Base-by-base conservation (phyloP, 2,797 vertebrate species). In the Crenuchus spilurus region DNA sequence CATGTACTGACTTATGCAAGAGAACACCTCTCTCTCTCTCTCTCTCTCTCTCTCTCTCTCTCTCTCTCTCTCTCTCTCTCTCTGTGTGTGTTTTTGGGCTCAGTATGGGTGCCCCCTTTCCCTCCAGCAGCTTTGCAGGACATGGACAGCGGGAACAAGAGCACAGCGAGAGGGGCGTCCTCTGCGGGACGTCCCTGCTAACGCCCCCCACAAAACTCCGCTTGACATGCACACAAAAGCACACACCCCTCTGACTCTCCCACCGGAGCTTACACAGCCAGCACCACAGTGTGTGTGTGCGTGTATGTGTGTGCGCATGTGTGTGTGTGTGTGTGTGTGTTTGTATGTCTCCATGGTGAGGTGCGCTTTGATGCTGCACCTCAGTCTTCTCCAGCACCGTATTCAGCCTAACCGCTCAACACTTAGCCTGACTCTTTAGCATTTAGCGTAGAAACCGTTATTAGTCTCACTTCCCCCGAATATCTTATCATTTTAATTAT, bases 81-180 rank as follows among this genome's bases (percentile, higher is more conserved):
- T 26, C 13, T 61, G 14, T 49, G 11, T 13, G 3, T 31, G 60
- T 62, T 41, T 42, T 42, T 60, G 58, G 24, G 65, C 62, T 41
- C 63, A 58, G 42, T 60, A 49, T 60, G 55, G 42, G 16, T 46
- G 22, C 69, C 26, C 28, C 61, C 68, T 74, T 51, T 78, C 74
- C 64, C 52, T 62, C 57, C 71, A 49, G 13, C 14, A 46, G 67
- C 39, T 33, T 18, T 33, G 3, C 4, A 42, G 46, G 70, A 69
- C 61, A 44, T 58, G 79, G 70, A 79, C 77, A 68, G 57, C 72
- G 66, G 69, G 10, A 78, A 77, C 65, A 77, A 75, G 79, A 83
- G 70, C 66, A 75, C 79, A 83, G 74, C 65, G 26, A 58, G 77
- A 60, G 63, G 22, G 48, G 63, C 58, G 65, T 66, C 58, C 55